A percentile compares a stretch with the other conserved stretches of the same genome.
phyloP scores from a whole-genome alignment of 2,113 vertebrate genomes.

The Podarcis raffonei region DNA sequence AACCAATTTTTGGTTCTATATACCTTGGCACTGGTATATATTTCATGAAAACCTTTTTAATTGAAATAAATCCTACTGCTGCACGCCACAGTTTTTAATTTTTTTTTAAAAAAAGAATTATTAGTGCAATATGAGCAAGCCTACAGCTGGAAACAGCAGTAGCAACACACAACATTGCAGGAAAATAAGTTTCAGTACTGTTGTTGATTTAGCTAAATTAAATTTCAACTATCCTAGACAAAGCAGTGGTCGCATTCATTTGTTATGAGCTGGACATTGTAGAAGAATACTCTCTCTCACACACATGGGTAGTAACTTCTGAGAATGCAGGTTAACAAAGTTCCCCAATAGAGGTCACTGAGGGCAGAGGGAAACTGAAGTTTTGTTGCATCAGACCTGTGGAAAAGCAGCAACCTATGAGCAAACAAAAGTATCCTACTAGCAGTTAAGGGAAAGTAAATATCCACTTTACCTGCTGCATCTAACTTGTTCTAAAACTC shows the following conservation, averaged over 20 bases:
- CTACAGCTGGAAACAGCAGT: neutral
- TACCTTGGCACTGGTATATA: constrained; percentile 6
- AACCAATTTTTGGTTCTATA: constrained; percentile 64
- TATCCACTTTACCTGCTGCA: constrained; percentile 36
- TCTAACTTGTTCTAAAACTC: constrained; percentile 21
- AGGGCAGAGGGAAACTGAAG: constrained; percentile 57
- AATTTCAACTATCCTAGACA: constrained; percentile 22
- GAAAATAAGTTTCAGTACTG: neutral
- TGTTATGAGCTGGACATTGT: constrained; percentile 39
- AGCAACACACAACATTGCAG: neutral
- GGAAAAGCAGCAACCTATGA: constrained; percentile 57
- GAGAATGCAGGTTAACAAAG: constrained; percentile 60
- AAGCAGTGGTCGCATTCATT: constrained; percentile 16
- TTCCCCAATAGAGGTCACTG: constrained; percentile 59
- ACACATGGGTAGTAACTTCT: constrained; percentile 54
- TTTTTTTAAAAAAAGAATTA: neutral
- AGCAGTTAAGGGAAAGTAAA: constrained; percentile 42
- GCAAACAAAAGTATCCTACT: constrained; percentile 54
- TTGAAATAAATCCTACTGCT: neutral
- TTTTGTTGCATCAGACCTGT: constrained; percentile 71
- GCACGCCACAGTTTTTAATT: neutral
- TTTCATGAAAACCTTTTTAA: constrained; percentile 12
- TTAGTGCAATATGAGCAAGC: neutral
- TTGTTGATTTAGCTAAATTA: neutral
- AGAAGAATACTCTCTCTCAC: constrained; percentile 39